phyloP scores from a whole-genome alignment of 2,113 vertebrate species.

The Istiophorus platypterus region DNA sequence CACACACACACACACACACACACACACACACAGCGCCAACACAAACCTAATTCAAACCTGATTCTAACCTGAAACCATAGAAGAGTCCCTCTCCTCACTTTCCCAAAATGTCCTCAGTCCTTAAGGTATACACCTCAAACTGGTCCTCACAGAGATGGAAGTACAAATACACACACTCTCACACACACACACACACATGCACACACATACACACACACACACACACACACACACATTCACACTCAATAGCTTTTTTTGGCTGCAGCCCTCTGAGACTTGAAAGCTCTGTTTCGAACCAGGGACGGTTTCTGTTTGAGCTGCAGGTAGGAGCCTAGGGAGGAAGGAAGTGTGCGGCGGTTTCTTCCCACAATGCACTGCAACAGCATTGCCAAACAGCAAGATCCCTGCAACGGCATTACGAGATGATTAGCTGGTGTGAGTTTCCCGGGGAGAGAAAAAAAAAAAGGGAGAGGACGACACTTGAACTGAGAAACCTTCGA shows the following conservation, averaged over 20 bases:
- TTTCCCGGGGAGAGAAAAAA: too few relatives aligned
- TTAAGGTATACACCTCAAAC: too few relatives aligned
- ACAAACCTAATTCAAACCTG: too few relatives aligned
- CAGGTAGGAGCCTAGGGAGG: conserved; percentile 14
- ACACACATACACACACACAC: background rate
- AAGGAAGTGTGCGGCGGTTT: background rate
- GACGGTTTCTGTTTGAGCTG: conserved; percentile 14
- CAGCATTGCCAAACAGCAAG: background rate
- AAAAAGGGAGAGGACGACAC: too few relatives aligned
- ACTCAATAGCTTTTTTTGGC: conserved; percentile 26
- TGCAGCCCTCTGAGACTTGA: conserved; percentile 1
- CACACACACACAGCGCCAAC: background rate
- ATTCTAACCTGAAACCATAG: too few relatives aligned
- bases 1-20: background rate
- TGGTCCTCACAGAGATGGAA: too few relatives aligned
- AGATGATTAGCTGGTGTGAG: background rate
- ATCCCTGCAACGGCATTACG: background rate
- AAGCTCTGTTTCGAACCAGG: conserved; percentile 8
- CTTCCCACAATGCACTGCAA: conserved; percentile 14
- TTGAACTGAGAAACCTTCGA: too few relatives aligned
- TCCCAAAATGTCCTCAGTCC: too few relatives aligned
- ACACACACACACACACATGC: too few relatives aligned
- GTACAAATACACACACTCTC: background rate
- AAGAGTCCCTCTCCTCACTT: too few relatives aligned
- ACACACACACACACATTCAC: conserved; percentile 6